phyloP scores from a whole-genome alignment of 2,797 vertebrate genomes.

The Botia almorhae region DNA sequence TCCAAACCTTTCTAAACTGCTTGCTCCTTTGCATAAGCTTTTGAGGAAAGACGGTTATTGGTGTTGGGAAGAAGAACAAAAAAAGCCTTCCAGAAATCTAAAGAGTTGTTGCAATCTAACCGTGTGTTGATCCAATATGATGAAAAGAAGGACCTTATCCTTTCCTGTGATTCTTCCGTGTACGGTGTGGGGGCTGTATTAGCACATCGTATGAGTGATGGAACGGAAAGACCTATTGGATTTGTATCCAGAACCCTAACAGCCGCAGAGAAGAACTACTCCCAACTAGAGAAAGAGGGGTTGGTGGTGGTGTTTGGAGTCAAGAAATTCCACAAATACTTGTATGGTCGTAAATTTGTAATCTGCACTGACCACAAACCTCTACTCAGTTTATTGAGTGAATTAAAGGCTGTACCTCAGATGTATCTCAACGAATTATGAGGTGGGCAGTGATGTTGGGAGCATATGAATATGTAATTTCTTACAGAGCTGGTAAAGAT shows the following conservation, averaged over 20 bases:
- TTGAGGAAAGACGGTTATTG: slow-evolving; percentile 20
- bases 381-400: background rate
- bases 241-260: background rate
- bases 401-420: background rate
- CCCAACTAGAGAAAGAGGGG: background rate
- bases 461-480: background rate
- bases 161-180: slow-evolving; percentile 23
- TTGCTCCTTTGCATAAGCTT: slow-evolving; percentile 19
- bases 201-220: background rate
- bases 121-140: slow-evolving; percentile 31
- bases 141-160: background rate
- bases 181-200: slow-evolving; percentile 2
- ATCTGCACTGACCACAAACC: background rate
- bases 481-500: background rate
- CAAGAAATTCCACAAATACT: background rate
- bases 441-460: background rate
- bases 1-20: slow-evolving; percentile 7
- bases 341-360: background rate
- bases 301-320: background rate
- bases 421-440: background rate
- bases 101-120: slow-evolving; percentile 31
- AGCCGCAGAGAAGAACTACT: background rate
- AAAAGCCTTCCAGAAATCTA: slow-evolving; percentile 18
- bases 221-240: background rate
- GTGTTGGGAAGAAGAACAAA: slow-evolving; percentile 26